Evolutionary conservation across 2,888 invertebrate genomes (phyloP).

Genomic region (Sicus ferrugineus): DNA sequence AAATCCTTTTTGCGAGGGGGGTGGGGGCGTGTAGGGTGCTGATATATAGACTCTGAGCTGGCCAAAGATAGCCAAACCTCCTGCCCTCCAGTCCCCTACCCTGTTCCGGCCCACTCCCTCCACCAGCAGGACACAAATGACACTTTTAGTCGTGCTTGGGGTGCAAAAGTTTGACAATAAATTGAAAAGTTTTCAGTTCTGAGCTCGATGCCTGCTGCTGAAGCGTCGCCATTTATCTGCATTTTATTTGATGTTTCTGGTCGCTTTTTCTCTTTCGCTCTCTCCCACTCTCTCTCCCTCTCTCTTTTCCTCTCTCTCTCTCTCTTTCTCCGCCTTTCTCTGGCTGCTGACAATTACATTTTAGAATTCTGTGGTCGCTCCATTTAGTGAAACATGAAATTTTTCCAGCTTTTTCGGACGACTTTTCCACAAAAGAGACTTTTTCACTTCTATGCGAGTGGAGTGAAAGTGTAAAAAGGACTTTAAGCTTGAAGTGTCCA

Average conservation of each 20-base stretch:
- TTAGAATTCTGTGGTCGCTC: not conserved
- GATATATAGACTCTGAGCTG: too few species aligned
- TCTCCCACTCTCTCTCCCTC: not conserved
- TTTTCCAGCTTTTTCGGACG: not conserved
- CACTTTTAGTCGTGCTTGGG: constrained; percentile 59
- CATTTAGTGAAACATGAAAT: not conserved
- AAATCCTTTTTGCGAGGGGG: too few species aligned
- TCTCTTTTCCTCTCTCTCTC: not conserved
- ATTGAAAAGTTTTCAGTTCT: constrained; percentile 57
- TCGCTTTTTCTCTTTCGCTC: not conserved
- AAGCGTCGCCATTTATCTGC: constrained; percentile 13
- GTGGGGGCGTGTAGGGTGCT: too few species aligned
- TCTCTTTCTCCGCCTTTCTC: not conserved
- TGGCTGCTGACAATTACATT: constrained; percentile 13
- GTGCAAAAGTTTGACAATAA: constrained; percentile 59
- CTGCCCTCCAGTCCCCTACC: not conserved
- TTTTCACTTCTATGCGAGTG: not conserved
- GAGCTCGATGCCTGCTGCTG: constrained; percentile 42
- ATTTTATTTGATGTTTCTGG: constrained; percentile 28
- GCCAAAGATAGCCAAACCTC: not conserved
- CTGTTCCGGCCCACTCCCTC: not conserved
- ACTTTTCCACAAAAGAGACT: not conserved
- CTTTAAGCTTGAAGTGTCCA: not conserved
- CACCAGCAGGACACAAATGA: constrained; percentile 50
- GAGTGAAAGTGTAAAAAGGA: not conserved